Conservation (phyloP, 2,797 vertebrate species). For the Galago senegalensis region DNA sequence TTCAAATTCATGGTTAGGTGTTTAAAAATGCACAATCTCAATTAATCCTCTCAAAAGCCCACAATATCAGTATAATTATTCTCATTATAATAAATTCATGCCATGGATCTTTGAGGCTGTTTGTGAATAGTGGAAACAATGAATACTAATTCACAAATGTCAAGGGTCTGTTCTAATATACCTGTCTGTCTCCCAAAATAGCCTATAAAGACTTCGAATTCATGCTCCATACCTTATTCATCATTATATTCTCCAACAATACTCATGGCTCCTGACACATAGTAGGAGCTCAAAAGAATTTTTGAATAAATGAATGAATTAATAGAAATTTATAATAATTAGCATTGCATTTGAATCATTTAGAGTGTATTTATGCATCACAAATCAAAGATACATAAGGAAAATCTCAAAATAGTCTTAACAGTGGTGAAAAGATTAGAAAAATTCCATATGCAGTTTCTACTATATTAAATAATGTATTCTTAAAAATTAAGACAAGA, state of each 20-base stretch:
- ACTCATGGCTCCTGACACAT: constrained; percentile 53
- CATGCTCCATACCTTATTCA: constrained; percentile 50
- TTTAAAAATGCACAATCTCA: constrained; percentile 75
- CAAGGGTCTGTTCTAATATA: constrained; percentile 71
- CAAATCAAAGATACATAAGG: constrained; percentile 43
- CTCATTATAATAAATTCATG: constrained; percentile 75
- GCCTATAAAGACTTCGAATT: constrained; percentile 54
- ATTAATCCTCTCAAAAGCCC: constrained; percentile 68
- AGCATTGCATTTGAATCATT: constrained; percentile 60
- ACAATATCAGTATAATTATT: constrained; percentile 74
- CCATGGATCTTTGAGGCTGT: constrained; percentile 73
- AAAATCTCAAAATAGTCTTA: constrained; percentile 65
- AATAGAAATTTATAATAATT: constrained; percentile 52
- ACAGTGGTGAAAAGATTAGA: constrained; percentile 43
- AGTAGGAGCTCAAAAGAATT: constrained; percentile 60
- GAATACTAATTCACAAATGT: constrained; percentile 73
- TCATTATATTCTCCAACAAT: constrained; percentile 53
- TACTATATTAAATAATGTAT: constrained; percentile 33
- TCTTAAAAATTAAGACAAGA: constrained; percentile 57
- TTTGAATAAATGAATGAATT: constrained; percentile 58
- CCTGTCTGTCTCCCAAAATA: constrained; percentile 71
- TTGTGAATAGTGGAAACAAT: constrained; percentile 72
- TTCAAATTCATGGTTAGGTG: constrained; percentile 68
- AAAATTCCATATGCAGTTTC: neutral
- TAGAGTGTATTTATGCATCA: constrained; percentile 42